Evolutionary conservation across 2,113 vertebrate genomes (phyloP).

Genomic region (Callaeas wilsoni): DNA sequence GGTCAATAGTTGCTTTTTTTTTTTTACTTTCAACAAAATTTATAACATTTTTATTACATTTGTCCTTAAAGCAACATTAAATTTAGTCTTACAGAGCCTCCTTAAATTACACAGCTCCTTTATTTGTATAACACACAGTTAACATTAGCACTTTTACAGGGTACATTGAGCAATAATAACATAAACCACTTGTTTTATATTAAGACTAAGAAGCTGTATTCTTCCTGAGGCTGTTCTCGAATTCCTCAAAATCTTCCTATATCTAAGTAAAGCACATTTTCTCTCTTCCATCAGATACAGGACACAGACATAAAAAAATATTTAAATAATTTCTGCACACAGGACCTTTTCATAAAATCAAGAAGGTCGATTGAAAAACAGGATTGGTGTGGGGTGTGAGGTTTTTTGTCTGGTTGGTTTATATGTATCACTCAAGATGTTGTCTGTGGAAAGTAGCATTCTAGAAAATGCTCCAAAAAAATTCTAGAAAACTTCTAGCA

Average conservation of each 20-base stretch:
- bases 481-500: background rate
- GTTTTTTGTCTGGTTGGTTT: background rate
- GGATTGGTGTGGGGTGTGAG: fast-evolving
- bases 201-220: background rate
- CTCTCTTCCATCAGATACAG: background rate
- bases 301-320: background rate
- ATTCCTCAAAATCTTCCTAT: background rate
- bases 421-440: background rate
- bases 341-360: background rate
- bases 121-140: background rate
- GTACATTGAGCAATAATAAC: background rate
- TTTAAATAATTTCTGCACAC: background rate
- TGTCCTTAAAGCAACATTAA: conserved; percentile 36
- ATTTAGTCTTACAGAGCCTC: background rate
- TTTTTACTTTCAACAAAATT: conserved; percentile 15
- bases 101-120: background rate
- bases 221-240: background rate
- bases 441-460: background rate
- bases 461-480: background rate
- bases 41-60: conserved; percentile 50
- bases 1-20: background rate
- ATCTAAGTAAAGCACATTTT: background rate
- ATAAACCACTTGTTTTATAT: background rate
- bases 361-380: background rate
- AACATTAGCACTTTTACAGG: background rate